Conservation (phyloP, 2,888 invertebrate genomes). For the Lasioglossum vierecki region DNA sequence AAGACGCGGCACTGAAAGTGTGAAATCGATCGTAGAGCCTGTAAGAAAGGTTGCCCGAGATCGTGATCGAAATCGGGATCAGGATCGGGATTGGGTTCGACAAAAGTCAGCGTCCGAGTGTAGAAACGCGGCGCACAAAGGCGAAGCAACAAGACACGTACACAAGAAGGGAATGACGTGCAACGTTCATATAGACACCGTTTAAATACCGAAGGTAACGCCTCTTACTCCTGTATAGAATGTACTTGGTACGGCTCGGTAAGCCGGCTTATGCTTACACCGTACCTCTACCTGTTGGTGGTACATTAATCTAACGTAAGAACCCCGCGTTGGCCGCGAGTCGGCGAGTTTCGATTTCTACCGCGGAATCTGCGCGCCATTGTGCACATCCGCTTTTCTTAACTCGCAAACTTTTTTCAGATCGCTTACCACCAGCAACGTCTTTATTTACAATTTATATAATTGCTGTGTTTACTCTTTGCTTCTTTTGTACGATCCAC, state of each 20-base stretch:
- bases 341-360: constrained; percentile 63
- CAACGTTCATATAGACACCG: constrained; percentile 56
- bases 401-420: neutral
- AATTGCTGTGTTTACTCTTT: neutral
- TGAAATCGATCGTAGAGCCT: constrained; percentile 25
- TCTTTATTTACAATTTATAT: neutral
- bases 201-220: constrained; percentile 71
- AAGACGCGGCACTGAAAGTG: neutral
- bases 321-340: constrained; percentile 24
- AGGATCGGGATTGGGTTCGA: constrained; percentile 12
- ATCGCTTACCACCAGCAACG: neutral
- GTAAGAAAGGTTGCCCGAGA: constrained; percentile 36
- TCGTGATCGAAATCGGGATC: neutral
- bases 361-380: constrained; percentile 48
- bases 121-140: constrained; percentile 15
- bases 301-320: constrained; percentile 59
- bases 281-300: constrained; percentile 38
- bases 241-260: constrained; percentile 40
- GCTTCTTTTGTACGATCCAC: neutral
- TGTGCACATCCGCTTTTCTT: neutral
- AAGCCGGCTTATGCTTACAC: constrained; percentile 6
- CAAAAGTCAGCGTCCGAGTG: constrained; percentile 44
- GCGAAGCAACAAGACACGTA: constrained; percentile 22
- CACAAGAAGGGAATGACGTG: constrained; percentile 55
- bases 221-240: constrained; percentile 65